Evolutionary conservation across 2,113 vertebrate species (phyloP).

Genomic region (Gallinago jamesoni): DNA sequence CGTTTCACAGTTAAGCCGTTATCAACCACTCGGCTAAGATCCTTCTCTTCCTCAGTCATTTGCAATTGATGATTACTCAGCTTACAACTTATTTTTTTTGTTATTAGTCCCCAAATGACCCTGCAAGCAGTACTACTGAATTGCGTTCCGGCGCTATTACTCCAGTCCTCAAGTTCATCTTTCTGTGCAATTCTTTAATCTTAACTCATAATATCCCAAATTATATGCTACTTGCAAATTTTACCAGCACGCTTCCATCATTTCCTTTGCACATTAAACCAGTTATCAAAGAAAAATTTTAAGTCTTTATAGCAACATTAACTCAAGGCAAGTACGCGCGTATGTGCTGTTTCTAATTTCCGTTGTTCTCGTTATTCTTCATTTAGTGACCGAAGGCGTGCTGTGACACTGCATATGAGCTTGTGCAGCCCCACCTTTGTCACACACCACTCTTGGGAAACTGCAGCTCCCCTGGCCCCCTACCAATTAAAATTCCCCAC

Average conservation of each 20-base stretch:
- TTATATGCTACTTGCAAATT: neutral
- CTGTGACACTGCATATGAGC: neutral
- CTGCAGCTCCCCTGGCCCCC: neutral
- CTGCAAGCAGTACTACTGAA: neutral
- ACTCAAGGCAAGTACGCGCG: neutral
- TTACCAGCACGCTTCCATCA: neutral
- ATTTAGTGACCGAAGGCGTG: neutral
- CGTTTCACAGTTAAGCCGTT: neutral
- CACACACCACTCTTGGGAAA: neutral
- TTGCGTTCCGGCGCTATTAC: neutral
- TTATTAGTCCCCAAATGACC: conserved; percentile 48
- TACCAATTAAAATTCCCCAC: neutral
- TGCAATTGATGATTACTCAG: conserved; percentile 32
- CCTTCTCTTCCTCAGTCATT: conserved; percentile 2
- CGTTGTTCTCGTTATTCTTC: neutral
- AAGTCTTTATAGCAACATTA: conserved; percentile 36
- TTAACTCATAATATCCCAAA: conserved; percentile 24
- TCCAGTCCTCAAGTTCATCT: conserved; percentile 18
- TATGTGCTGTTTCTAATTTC: neutral
- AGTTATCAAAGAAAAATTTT: conserved; percentile 3
- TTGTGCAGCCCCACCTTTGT: neutral
- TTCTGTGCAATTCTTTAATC: neutral
- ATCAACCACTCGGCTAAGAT: neutral
- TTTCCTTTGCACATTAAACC: neutral
- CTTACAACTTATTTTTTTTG: conserved; percentile 55